Evolutionary conservation across 2,113 vertebrate genomes (phyloP).

Genomic region (Peromyscus maniculatus): DNA sequence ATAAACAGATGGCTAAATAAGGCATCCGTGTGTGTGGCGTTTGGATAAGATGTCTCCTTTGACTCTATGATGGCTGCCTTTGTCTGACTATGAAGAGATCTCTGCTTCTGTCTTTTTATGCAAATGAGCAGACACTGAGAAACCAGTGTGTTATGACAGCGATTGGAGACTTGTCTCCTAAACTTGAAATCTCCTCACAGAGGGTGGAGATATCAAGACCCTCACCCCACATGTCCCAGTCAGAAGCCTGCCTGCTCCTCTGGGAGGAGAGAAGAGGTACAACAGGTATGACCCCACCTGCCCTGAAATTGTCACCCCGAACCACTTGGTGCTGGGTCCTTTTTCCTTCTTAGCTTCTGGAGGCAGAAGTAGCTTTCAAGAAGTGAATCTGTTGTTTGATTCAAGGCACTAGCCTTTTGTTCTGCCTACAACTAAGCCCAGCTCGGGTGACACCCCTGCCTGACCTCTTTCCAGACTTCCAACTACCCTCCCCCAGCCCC

Average conservation of each 20-base stretch:
- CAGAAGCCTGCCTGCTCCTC: background rate
- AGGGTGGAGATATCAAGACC: background rate
- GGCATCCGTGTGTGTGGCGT: background rate
- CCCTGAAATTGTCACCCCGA: background rate
- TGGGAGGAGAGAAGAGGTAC: background rate
- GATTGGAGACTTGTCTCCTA: background rate
- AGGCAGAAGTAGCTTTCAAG: slow-evolving; percentile 2
- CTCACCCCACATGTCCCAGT: background rate
- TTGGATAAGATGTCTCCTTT: background rate
- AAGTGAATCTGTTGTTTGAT: slow-evolving; percentile 1
- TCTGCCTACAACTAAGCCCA: background rate
- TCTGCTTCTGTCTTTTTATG: background rate
- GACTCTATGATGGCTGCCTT: background rate
- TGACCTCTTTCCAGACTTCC: background rate
- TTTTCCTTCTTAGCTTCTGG: background rate
- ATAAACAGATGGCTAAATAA: background rate
- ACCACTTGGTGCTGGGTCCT: background rate
- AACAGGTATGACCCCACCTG: background rate
- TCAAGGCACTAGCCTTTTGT: background rate
- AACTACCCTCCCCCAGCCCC: background rate
- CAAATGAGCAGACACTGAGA: slow-evolving; percentile 32
- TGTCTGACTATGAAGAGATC: slow-evolving; percentile 29
- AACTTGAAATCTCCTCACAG: background rate
- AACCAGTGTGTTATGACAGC: background rate
- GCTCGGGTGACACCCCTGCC: background rate